Base-by-base conservation (phyloP, 2,888 invertebrate species). In the Pyrochroa serraticornis region DNA sequence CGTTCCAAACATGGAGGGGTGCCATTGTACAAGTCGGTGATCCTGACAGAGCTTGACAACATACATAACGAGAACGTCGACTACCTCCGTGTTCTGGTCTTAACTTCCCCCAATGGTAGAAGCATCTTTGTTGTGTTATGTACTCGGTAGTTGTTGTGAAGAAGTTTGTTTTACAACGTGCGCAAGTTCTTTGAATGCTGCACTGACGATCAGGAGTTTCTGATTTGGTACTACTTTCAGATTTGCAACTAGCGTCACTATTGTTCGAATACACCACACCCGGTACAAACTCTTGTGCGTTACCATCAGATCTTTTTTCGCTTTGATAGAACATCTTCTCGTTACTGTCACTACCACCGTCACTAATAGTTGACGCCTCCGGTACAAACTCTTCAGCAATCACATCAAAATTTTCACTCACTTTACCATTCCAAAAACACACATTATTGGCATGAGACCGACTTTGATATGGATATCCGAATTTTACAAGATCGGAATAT, bases 71-170 rank as follows among this genome's bases (percentile, higher is more conserved):
- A 58, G 59, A 5, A 65, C 58, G 3, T 62, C 54, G 8, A 53
- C 58, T 9, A 47, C 39, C 39, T 33, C 9, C 22, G 32, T 55
- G 69, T 52, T 79, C 80, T 14, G 79, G 78, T 41, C 82, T 81
- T 22, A 89, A 79, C 68, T 91, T 90, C 13, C 96, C 97, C 90
- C 92, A 93, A 76, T 99, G 98, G 77, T 93, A 93, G 10, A 83
- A 75, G 79, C 98, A 99, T 54, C 85, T 82, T 63, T 93, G 92
- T 41, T 85, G 82, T 2, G 85, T 84, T 14, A 89, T 76, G 75
- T 93, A 93, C 72, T 88, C 85, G 31, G 91, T 91, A 30, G 84
- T 82, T 64, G 86, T 85, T 58, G 93, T 86, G 69, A 84, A 82
- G 77, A 93, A 96, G 41, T 82, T 82, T 68, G 85, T 85, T 59